Conservation (phyloP, 2,797 vertebrate species). For the Enteromius fasciolatus region DNA sequence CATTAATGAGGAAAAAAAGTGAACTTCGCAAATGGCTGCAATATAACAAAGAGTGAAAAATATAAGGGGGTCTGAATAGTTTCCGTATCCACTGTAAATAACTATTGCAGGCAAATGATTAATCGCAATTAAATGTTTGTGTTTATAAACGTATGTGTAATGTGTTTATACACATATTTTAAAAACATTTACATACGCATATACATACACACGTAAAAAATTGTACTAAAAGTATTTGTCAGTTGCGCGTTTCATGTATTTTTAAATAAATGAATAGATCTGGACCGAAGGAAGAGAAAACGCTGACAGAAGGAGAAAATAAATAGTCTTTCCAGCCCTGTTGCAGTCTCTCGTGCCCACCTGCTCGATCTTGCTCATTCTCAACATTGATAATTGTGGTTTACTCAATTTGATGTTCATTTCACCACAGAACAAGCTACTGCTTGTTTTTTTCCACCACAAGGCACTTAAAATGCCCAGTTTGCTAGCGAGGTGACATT, state of each 20-base stretch:
- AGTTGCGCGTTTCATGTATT: neutral
- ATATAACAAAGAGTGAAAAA: no score
- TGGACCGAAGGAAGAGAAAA: neutral
- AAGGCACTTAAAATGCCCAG: constrained; percentile 44
- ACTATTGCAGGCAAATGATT: no score
- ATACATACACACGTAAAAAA: no score
- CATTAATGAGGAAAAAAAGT: no score
- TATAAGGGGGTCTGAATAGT: no score
- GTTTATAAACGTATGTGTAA: no score
- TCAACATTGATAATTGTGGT: constrained; percentile 27
- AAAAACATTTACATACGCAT: no score
- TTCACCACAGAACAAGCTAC: constrained; percentile 41
- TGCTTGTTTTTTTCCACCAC: constrained; percentile 57
- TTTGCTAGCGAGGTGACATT: constrained; percentile 64
- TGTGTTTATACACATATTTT: no score
- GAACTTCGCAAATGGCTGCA: no score
- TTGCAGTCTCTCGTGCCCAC: constrained; percentile 4
- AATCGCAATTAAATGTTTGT: no score
- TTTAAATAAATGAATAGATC: neutral
- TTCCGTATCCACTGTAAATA: no score
- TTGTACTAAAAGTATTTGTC: neutral
- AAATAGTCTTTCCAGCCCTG: neutral
- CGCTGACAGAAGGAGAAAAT: neutral
- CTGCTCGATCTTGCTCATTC: constrained; percentile 31
- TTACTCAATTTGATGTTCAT: constrained; percentile 20